Evolutionary conservation across 2,113 vertebrate species (phyloP).

Genomic region (Poeciliopsis turrubarensis): DNA sequence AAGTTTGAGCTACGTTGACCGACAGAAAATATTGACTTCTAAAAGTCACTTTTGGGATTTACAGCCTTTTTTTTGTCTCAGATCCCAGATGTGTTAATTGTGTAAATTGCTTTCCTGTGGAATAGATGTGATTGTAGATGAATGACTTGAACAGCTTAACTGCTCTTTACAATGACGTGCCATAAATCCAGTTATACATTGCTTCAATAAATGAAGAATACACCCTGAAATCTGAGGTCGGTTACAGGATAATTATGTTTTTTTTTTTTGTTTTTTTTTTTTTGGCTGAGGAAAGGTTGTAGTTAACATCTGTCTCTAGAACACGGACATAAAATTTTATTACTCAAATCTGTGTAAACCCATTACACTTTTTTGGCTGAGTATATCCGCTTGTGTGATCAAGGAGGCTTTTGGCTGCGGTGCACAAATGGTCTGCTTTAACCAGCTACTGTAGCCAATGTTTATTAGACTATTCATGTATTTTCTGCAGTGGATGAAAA

Average conservation of each 20-base stretch:
- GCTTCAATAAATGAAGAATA: not conserved
- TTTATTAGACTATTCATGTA: not conserved
- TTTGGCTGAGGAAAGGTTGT: not conserved
- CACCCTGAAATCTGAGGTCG: not conserved
- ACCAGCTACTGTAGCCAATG: not conserved
- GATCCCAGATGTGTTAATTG: conserved; percentile 1
- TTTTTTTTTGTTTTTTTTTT: not conserved
- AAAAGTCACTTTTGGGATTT: not conserved
- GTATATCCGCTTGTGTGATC: not conserved
- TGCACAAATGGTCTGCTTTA: not conserved
- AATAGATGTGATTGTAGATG: not conserved
- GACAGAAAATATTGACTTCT: not conserved
- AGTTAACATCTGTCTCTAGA: not conserved
- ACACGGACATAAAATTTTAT: not conserved
- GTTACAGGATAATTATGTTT: not conserved
- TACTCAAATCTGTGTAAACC: not conserved
- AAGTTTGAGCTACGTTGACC: not conserved
- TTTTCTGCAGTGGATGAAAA: no score
- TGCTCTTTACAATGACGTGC: not conserved
- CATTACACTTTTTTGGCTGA: not conserved
- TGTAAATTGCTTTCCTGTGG: not conserved
- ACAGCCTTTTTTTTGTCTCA: not conserved
- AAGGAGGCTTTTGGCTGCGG: not conserved
- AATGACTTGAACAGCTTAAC: not conserved
- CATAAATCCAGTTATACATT: not conserved